Base-by-base conservation (phyloP, 2,113 vertebrate species). In the Rhinopomastus cyanomelas region DNA sequence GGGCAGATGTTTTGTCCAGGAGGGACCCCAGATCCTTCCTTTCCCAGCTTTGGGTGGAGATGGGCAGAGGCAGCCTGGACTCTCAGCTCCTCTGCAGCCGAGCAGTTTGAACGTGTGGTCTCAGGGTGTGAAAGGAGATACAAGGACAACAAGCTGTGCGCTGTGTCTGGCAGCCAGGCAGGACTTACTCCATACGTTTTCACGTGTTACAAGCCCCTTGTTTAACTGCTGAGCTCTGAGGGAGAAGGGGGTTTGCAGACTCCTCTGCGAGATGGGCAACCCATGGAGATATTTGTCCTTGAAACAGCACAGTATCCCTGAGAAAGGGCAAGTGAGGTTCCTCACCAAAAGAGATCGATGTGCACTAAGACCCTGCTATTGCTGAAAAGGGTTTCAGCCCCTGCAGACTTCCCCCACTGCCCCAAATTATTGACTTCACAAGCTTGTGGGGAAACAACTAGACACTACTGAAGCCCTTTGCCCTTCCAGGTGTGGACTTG, bases 171-270 rank as follows among this genome's bases (percentile, higher is more conserved):
- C 51, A 32, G 27, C 68, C 6, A 3, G 44, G 48, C 53, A n/a
- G 76, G 61, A 65, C 48, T 61, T 22, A 8, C 36, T 32, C 87
- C 25, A 3, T 51, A 3, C 4, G 22, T 55, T n/a, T 6, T 56
- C 29, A 2, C 0, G 0, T 53, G 52, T 22, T 32, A 22, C 1
- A 6, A 84, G 26, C 30, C 8, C 26, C 26, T 46, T 23, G 25
- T 18, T 14, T 3, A 12, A 20, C 27, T 25, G 42, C 71, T 44
- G 75, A 66, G 75, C 82, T 53, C 82, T 5, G 30, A 17, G 22
- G 39, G 11, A 42, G 34, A 27, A 1, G 1, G 18, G 25, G 39
- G 4, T 5, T 7, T 16, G 16, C 48, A 49, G 57, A 53, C 39
- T 15, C 39, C 15, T 42, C 39, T 42, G 39, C 11, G 15, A 42